Evolutionary conservation across 2,888 invertebrate genomes (phyloP).

Genomic region (Hoplodrina ambigua): DNA sequence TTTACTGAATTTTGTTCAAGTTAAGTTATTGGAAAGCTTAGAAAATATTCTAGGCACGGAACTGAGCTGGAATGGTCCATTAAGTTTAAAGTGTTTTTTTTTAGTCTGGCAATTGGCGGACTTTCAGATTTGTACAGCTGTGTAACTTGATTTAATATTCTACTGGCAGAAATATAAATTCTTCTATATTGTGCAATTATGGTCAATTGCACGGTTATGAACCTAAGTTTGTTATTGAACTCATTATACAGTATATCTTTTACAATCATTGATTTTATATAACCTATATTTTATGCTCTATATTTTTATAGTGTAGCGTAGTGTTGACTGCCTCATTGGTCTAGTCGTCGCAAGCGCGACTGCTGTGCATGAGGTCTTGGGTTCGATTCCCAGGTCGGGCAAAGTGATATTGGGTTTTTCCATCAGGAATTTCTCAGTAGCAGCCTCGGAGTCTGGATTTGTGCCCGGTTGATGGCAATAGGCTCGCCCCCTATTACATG

Average conservation of each 20-base stretch:
- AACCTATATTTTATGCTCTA: conserved; percentile 18
- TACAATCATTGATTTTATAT: conserved; percentile 27
- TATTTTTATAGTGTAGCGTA: too few species aligned
- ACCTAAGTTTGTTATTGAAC: conserved; percentile 7
- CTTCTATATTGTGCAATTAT: conserved; percentile 11
- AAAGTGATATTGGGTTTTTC: too few species aligned
- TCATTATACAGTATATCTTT: conserved; percentile 4
- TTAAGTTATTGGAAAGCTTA: conserved; percentile 48
- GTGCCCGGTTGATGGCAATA: too few species aligned
- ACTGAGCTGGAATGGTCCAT: conserved; percentile 55
- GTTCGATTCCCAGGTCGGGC: too few species aligned
- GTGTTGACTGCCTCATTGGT: too few species aligned
- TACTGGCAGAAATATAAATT: conserved; percentile 38
- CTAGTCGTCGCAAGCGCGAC: too few species aligned
- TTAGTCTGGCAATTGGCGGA: conserved; percentile 25
- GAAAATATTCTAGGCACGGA: conserved; percentile 59
- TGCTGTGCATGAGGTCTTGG: too few species aligned
- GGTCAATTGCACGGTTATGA: conserved; percentile 10
- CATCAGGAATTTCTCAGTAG: too few species aligned
- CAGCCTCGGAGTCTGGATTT: too few species aligned
- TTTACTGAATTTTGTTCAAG: conserved; percentile 23
- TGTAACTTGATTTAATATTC: conserved; percentile 58
- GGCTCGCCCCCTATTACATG: too few species aligned
- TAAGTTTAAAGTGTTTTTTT: conserved; percentile 41
- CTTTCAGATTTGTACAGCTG: conserved; percentile 29